Percentiles rank a stretch among this genome's conserved stretches.
phyloP scores from a whole-genome alignment of 1,140 invertebrate species.

The Apis florea region DNA sequence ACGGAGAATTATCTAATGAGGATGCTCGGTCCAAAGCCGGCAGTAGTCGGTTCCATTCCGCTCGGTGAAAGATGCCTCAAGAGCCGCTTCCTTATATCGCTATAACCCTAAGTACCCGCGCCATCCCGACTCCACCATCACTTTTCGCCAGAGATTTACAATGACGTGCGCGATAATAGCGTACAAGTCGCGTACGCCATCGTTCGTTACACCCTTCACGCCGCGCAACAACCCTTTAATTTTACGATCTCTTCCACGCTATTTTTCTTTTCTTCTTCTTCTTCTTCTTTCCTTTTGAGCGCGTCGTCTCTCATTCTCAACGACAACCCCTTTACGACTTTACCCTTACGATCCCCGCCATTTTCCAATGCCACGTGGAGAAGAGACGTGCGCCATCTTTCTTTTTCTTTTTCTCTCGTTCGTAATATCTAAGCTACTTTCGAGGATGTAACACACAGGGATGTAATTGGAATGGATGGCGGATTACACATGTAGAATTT shows the following conservation, averaged over 20 bases:
- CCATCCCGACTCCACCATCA: too few relatives aligned
- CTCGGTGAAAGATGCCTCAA: constrained; percentile 37
- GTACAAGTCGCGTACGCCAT: background rate
- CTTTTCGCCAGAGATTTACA: constrained; percentile 36
- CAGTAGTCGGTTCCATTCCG: constrained; percentile 46
- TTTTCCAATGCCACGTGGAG: too few relatives aligned
- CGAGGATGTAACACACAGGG: too few relatives aligned
- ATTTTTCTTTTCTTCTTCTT: background rate
- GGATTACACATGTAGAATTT: too few relatives aligned
- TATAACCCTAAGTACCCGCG: background rate
- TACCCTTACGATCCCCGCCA: too few relatives aligned
- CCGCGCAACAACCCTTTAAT: background rate
- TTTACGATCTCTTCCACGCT: constrained; percentile 21
- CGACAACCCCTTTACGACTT: too few relatives aligned
- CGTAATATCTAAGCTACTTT: too few relatives aligned
- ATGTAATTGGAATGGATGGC: too few relatives aligned
- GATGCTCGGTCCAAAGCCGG: constrained; percentile 40
- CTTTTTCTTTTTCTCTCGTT: too few relatives aligned
- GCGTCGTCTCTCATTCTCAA: too few relatives aligned
- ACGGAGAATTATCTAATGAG: constrained; percentile 60
- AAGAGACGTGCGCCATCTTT: too few relatives aligned
- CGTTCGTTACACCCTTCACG: background rate
- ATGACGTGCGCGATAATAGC: constrained; percentile 29
- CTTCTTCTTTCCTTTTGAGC: too few relatives aligned
- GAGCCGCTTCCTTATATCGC: constrained; percentile 42